These are phyloP conservation scores for Agapostemon virescens DNA, from an alignment of 2,888 invertebrate genomes.

Conservation along the genomic window DNA sequence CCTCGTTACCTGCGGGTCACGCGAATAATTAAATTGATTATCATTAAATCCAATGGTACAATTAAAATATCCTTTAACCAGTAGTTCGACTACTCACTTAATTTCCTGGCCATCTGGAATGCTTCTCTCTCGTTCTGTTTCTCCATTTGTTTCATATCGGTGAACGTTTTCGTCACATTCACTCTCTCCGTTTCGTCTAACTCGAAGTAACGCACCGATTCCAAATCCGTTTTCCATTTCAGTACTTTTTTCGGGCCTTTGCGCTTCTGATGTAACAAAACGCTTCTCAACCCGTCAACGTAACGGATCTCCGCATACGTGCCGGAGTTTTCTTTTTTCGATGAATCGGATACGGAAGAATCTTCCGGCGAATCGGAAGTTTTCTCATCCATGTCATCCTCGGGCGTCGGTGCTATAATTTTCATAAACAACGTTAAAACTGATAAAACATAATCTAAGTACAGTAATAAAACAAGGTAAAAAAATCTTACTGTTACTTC, in stretches of 20 bases:
- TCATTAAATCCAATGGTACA: not conserved
- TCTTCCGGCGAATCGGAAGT: slow-evolving; percentile 72
- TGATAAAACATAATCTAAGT: not conserved
- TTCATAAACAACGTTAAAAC: not conserved
- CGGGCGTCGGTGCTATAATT: slow-evolving; percentile 73
- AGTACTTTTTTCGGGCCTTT: slow-evolving; percentile 90
- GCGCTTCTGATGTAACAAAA: slow-evolving; percentile 87
- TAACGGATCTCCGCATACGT: slow-evolving; percentile 67
- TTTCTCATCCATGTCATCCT: slow-evolving; percentile 74
- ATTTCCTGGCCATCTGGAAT: slow-evolving; percentile 89
- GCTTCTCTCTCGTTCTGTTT: slow-evolving; percentile 91
- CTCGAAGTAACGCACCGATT: slow-evolving; percentile 94
- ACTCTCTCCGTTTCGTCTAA: slow-evolving; percentile 97
- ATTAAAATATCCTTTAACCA: not conserved
- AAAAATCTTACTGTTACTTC: slow-evolving; percentile 71
- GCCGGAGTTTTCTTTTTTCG: slow-evolving; percentile 61
- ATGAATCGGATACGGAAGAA: slow-evolving; percentile 63
- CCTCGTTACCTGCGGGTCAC: slow-evolving; percentile 81
- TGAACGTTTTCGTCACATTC: slow-evolving; percentile 95
- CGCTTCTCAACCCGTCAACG: slow-evolving; percentile 87
- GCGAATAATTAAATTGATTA: not conserved
- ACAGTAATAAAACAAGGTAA: not conserved
- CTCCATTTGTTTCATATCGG: slow-evolving; percentile 95
- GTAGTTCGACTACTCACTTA: slow-evolving; percentile 81
- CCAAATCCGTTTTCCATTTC: slow-evolving; percentile 92